Evolutionary conservation across 2,888 invertebrate genomes (phyloP).

Genomic region (Eremobia ochroleuca): DNA sequence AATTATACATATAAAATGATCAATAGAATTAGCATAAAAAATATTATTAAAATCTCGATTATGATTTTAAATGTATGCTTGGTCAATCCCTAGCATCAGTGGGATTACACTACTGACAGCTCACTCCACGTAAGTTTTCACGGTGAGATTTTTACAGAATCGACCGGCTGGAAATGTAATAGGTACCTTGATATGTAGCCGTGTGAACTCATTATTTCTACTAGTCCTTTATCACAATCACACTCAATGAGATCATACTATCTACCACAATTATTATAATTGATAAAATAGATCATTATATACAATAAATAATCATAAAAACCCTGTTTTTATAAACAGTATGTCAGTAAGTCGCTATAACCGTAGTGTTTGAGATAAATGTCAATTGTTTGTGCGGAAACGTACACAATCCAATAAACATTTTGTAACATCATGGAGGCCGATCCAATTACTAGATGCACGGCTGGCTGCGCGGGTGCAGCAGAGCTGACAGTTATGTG

Average conservation of each 20-base stretch:
- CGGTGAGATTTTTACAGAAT: too few relatives aligned
- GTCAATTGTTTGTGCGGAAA: background rate
- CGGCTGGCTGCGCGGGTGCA: slow-evolving; percentile 57
- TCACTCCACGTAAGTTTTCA: too few relatives aligned
- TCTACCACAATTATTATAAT: background rate
- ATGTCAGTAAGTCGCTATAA: background rate
- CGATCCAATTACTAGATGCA: slow-evolving; percentile 55
- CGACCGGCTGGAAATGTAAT: too few relatives aligned
- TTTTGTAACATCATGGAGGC: slow-evolving; percentile 48
- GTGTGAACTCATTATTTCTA: background rate
- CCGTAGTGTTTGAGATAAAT: background rate
- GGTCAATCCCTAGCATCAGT: too few relatives aligned
- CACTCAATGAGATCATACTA: background rate
- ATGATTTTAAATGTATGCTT: too few relatives aligned
- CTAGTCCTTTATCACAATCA: background rate
- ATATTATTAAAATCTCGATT: too few relatives aligned
- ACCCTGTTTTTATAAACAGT: background rate
- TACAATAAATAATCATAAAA: background rate
- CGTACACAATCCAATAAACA: slow-evolving; percentile 24
- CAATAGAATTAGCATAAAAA: too few relatives aligned
- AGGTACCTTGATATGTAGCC: too few relatives aligned
- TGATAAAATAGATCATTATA: background rate
- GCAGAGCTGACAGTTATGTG: slow-evolving; percentile 36
- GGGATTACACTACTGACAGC: too few relatives aligned
- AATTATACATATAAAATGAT: too few relatives aligned